Conservation (phyloP, 2,888 invertebrate genomes). For the Eupsilia transversa region DNA sequence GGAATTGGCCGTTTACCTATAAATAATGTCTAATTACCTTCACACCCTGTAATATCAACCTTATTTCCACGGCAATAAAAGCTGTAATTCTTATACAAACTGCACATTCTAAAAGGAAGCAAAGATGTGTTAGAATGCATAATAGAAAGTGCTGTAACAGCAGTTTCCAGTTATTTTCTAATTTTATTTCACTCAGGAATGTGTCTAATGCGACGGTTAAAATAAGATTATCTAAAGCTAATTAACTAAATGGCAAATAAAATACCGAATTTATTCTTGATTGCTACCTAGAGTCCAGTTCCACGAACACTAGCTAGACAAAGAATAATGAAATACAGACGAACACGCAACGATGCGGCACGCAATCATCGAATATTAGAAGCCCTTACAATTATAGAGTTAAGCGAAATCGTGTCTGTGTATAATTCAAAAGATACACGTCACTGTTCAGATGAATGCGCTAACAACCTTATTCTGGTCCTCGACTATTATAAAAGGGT, state of each 20-base stretch:
- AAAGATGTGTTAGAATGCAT: conserved; percentile 53
- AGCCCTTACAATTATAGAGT: conserved; percentile 76
- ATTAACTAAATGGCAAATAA: conserved; percentile 39
- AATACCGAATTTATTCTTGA: conserved; percentile 43
- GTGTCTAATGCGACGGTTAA: conserved; percentile 31
- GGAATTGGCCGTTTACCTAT: conserved; percentile 75
- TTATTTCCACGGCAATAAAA: conserved; percentile 59
- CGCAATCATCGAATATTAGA: conserved; percentile 76
- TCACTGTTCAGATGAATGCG: conserved; percentile 60
- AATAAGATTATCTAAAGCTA: conserved; percentile 26
- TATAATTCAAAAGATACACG: conserved; percentile 66
- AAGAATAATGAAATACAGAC: conserved; percentile 69
- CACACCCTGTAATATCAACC: conserved; percentile 64
- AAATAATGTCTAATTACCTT: conserved; percentile 72
- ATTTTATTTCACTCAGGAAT: conserved; percentile 50
- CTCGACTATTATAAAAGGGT: conserved; percentile 57
- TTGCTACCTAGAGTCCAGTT: conserved; percentile 39
- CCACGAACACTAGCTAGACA: conserved; percentile 55
- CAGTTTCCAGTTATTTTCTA: conserved; percentile 54
- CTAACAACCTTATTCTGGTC: conserved; percentile 60
- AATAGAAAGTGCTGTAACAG: conserved; percentile 55
- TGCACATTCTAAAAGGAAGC: conserved; percentile 32
- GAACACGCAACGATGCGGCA: conserved; percentile 74
- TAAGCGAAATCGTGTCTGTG: conserved; percentile 79
- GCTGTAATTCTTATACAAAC: conserved; percentile 19